Base-by-base conservation (phyloP, 2,797 vertebrate species). In the Malurus leucopterus region DNA sequence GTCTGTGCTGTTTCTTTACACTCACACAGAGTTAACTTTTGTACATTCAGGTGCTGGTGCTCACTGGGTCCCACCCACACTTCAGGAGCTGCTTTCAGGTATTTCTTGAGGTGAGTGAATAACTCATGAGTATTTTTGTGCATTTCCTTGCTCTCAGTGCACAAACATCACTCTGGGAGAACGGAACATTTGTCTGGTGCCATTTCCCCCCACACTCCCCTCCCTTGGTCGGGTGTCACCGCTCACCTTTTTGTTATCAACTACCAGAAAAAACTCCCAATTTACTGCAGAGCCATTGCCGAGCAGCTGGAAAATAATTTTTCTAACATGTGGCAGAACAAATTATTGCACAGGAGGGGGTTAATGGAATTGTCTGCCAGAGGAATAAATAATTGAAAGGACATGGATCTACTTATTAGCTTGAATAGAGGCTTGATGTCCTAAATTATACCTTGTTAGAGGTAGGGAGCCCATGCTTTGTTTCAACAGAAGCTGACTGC, bases 381-480 rank as follows among this genome's bases (percentile, higher is more conserved):
- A 93, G 80, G 78, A 94, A 88, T 96, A 97, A 96, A 95, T 97
- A 97, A 96, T 93, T 58, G 77, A 95, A 92, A 90, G 94, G 89
- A 93, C 88, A 89, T 54, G 92, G 90, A 95, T 87, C 86, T 95
- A 88, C 79, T 84, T 95, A 95, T 93, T 96, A 96, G 81, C 74
- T 88, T 95, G 86, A 95, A 93, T 77, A 94, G 85, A 89, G 80
- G 43, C 44, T 95, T 91, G 64, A 86, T 93, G 86, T 89, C 89
- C 88, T 97, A 96, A 97, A 97, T 96, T 96, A 96, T 87, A 87
- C 72, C 90, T 96, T 95, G 87, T 97, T 96, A 97, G 88, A 95
- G 62, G 84, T 89, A 85, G 77, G 71, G 20, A 86, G 27, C 58
- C 38, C 46, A 23, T 46, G 41, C 36, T 73, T 80, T 91, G 36